phyloP scores from a whole-genome alignment of 2,888 invertebrate species.

The Parascotia fuliginaria region DNA sequence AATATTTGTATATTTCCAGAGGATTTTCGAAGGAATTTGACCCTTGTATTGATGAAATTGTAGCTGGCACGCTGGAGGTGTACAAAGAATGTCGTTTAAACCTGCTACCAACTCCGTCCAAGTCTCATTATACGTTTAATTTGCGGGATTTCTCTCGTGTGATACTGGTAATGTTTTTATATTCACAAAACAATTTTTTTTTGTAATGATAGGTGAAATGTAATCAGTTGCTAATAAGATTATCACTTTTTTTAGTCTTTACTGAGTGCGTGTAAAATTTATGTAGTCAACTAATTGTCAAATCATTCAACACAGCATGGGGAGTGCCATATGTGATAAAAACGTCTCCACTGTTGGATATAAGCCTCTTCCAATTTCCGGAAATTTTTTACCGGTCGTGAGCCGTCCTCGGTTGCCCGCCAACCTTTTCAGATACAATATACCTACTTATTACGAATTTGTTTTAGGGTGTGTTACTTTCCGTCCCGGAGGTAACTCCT shows the following conservation, averaged over 20 bases:
- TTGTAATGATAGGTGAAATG: too few relatives aligned
- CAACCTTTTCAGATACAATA: not conserved
- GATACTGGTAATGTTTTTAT: slow-evolving; percentile 87
- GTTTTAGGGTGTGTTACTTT: slow-evolving; percentile 93
- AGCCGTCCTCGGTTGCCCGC: too few relatives aligned
- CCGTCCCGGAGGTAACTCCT: slow-evolving; percentile 96
- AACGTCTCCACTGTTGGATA: too few relatives aligned
- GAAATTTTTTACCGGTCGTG: too few relatives aligned
- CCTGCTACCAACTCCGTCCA: slow-evolving; percentile 95
- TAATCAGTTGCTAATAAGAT: too few relatives aligned
- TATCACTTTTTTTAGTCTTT: too few relatives aligned
- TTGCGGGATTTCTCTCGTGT: slow-evolving; percentile 97
- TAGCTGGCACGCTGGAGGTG: slow-evolving; percentile 93
- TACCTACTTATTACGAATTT: slow-evolving; percentile 5
- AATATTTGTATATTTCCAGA: slow-evolving; percentile 71
- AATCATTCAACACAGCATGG: too few relatives aligned
- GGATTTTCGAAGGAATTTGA: slow-evolving; percentile 98
- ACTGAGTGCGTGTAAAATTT: too few relatives aligned
- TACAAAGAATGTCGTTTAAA: slow-evolving; percentile 93
- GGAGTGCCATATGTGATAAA: too few relatives aligned
- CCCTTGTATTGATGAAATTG: slow-evolving; percentile 95
- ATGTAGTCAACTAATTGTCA: too few relatives aligned
- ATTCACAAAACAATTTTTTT: too few relatives aligned
- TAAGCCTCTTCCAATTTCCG: too few relatives aligned
- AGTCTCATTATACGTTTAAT: slow-evolving; percentile 98